These are phyloP conservation scores for Phrynocephalus forsythii DNA, from an alignment of 2,797 vertebrate species.

Conservation along the genomic window DNA sequence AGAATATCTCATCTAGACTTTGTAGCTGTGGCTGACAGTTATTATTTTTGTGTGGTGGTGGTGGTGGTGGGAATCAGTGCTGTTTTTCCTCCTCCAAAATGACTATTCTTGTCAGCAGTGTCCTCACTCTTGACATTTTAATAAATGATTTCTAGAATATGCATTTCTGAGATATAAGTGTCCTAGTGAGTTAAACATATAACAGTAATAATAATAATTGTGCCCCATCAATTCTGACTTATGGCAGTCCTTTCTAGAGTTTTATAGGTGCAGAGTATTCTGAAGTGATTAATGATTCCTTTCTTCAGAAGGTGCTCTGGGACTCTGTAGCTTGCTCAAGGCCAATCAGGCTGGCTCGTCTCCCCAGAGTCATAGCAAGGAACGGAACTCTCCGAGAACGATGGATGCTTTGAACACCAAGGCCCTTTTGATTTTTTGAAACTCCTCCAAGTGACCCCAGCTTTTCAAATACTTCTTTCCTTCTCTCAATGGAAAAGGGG, in stretches of 20 bases:
- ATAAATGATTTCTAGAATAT: constrained; percentile 15
- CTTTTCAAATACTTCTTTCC: not conserved
- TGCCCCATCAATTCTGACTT: too few relatives aligned
- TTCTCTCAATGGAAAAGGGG: not conserved
- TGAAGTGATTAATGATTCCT: too few relatives aligned
- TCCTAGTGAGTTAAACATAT: constrained; percentile 9
- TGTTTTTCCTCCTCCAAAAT: not conserved
- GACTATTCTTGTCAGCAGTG: not conserved
- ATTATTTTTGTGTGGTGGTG: not conserved
- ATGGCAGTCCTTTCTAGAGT: too few relatives aligned
- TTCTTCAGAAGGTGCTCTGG: too few relatives aligned
- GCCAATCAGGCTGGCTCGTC: too few relatives aligned
- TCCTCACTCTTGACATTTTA: constrained; percentile 5
- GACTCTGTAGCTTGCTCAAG: too few relatives aligned
- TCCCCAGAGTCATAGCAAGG: too few relatives aligned
- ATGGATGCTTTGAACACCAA: not conserved
- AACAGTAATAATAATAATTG: too few relatives aligned
- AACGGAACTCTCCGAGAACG: not conserved
- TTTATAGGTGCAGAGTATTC: too few relatives aligned
- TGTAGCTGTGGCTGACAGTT: constrained; percentile 8
- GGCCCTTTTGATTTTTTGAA: not conserved
- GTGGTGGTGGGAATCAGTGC: not conserved
- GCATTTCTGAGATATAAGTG: constrained; percentile 3
- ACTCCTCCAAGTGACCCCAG: not conserved
- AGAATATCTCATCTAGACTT: not conserved